Evolutionary conservation across 2,113 vertebrate genomes (phyloP).

Genomic region (Ovis aries): DNA sequence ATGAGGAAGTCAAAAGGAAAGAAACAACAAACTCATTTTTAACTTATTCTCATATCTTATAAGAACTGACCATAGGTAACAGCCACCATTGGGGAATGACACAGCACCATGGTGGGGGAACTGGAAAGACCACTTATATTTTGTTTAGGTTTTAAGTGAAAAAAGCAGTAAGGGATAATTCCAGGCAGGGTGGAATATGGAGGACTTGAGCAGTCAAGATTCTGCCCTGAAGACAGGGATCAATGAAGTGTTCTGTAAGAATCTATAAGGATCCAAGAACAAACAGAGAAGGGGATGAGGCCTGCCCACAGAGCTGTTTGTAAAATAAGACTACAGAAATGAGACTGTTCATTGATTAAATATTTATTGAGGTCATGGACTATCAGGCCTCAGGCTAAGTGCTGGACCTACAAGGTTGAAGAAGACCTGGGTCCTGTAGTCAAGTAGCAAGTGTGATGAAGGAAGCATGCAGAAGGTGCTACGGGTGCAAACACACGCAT

Average conservation of each 20-base stretch:
- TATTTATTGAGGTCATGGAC: background rate
- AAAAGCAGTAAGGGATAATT: background rate
- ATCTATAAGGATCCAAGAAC: background rate
- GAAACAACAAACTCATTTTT: background rate
- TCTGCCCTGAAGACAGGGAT: background rate
- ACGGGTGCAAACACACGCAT: accelerated
- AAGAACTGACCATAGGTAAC: background rate
- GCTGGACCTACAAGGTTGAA: background rate
- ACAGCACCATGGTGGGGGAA: background rate
- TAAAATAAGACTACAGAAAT: background rate
- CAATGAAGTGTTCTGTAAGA: background rate
- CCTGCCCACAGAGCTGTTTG: background rate
- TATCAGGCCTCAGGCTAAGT: background rate
- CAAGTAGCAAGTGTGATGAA: background rate
- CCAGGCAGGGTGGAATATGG: accelerated
- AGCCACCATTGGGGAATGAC: background rate
- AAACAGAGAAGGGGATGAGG: background rate
- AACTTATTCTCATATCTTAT: background rate
- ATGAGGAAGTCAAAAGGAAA: background rate
- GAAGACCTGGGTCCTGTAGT: background rate
- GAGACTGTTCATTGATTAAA: background rate
- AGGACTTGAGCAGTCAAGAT: background rate
- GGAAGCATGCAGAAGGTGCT: background rate
- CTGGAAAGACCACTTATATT: background rate
- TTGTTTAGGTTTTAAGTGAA: background rate